These are phyloP conservation scores for Zaprionus camerounensis DNA, from an alignment of 1,140 invertebrate genomes.

Conservation along the genomic window DNA sequence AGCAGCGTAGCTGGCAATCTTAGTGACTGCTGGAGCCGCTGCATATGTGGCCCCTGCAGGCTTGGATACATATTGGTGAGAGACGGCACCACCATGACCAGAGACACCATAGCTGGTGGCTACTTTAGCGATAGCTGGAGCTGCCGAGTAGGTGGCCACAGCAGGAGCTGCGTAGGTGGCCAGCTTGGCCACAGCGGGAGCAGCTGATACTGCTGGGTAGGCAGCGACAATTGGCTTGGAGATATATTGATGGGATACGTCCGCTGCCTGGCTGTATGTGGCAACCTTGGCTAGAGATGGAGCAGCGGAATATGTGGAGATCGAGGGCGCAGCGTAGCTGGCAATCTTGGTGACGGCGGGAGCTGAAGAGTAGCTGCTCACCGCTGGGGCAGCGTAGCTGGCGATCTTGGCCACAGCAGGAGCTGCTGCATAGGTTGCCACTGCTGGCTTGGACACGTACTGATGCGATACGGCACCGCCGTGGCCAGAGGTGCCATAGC, in stretches of 20 bases:
- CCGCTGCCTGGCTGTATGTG: conserved; percentile 46
- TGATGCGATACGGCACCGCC: conserved; percentile 64
- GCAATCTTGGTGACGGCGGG: conserved; percentile 49
- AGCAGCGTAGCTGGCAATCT: conserved; percentile 46
- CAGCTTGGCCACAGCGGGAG: conserved; percentile 48
- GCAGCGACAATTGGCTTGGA: conserved; percentile 58
- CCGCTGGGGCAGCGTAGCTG: conserved; percentile 44
- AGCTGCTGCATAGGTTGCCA: conserved; percentile 33
- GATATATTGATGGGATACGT: conserved; percentile 71
- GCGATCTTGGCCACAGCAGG: conserved; percentile 46
- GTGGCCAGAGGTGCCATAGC: conserved; percentile 10
- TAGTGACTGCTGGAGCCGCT: conserved; percentile 22
- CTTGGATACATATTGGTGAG: conserved; percentile 66
- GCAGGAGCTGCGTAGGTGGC: conserved; percentile 49
- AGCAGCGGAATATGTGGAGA: conserved; percentile 36
- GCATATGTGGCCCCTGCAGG: conserved; percentile 46
- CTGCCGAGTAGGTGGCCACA: conserved; percentile 40
- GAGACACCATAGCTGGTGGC: conserved; percentile 37
- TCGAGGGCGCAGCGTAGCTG: conserved; percentile 46
- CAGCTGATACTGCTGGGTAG: conserved; percentile 26
- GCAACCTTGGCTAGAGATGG: conserved; percentile 50
- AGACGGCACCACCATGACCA: conserved; percentile 56
- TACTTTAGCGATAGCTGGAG: conserved; percentile 40
- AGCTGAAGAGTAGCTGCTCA: conserved; percentile 46
- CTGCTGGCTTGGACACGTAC: conserved; percentile 65